Evolutionary conservation across 2,797 vertebrate species (phyloP).

Genomic region (Sparus aurata): DNA sequence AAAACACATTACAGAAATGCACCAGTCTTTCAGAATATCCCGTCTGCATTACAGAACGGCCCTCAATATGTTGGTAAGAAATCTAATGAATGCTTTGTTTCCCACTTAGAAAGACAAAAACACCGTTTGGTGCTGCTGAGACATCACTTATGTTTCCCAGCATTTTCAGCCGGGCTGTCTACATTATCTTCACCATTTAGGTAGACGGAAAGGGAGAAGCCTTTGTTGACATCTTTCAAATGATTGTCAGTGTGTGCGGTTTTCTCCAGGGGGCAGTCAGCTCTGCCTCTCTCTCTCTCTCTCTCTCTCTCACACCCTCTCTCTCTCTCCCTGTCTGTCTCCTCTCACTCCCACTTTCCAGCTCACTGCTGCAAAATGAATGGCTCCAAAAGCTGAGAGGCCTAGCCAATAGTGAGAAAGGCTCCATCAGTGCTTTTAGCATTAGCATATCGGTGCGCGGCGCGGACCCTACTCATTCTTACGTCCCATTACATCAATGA

Average conservation of each 20-base stretch:
- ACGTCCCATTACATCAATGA: conserved; percentile 75
- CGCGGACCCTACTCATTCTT: conserved; percentile 59
- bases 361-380: conserved; percentile 76
- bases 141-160: conserved; percentile 55
- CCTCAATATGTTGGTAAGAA: conserved; percentile 35
- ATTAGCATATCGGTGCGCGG: conserved; percentile 62
- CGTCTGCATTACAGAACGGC: conserved; percentile 54
- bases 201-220: conserved; percentile 55
- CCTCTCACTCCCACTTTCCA: conserved; percentile 56
- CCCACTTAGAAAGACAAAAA: conserved; percentile 3
- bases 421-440: conserved; percentile 73
- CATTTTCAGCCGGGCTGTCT: conserved; percentile 43
- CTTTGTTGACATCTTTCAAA: conserved; percentile 76
- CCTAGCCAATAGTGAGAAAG: conserved; percentile 63
- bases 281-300: conserved; percentile 26
- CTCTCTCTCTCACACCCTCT: conserved; percentile 6
- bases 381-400: conserved; percentile 70
- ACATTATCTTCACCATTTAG: conserved; percentile 59
- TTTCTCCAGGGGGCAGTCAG: conserved; percentile 72
- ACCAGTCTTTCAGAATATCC: conserved; percentile 35
- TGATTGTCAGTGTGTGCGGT: conserved; percentile 61
- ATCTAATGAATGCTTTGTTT: conserved; percentile 39
- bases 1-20: conserved; percentile 45
- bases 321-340: conserved; percentile 30
- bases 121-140: conserved; percentile 36